Percentiles rank a stretch among this genome's conserved stretches.
These are phyloP conservation scores for Phyllotreta cruciferae DNA, from an alignment of 2,888 invertebrate genomes.

Conservation along the genomic window DNA sequence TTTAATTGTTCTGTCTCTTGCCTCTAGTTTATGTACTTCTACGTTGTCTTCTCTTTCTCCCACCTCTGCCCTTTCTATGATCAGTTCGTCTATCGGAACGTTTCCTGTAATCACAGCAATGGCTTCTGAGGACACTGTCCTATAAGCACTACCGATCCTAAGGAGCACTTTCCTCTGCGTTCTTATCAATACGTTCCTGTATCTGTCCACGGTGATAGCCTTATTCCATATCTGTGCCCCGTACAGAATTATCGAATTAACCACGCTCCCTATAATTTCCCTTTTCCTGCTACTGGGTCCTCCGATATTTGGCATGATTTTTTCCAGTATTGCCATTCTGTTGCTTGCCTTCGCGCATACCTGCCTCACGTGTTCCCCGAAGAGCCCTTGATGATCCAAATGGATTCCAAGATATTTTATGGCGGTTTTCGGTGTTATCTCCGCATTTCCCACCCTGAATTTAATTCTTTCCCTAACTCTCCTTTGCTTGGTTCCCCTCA, in stretches of 20 bases:
- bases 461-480: not conserved
- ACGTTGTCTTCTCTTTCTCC: too few relatives aligned
- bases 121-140: conserved; percentile 16
- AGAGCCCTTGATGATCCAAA: not conserved
- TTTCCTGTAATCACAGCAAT: conserved; percentile 2
- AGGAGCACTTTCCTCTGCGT: conserved; percentile 8
- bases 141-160: conserved; percentile 12
- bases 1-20: too few relatives aligned
- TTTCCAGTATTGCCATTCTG: not conserved
- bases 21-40: too few relatives aligned
- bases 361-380: not conserved
- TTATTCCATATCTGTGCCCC: conserved; percentile 15
- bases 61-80: too few relatives aligned
- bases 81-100: too few relatives aligned
- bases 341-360: not conserved
- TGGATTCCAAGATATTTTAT: not conserved
- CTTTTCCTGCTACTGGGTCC: conserved; percentile 12
- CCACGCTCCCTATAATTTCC: conserved; percentile 1
- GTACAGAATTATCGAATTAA: conserved; percentile 11
- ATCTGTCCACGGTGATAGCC: not conserved
- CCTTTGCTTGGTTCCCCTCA: not conserved
- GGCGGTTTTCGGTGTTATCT: not conserved
- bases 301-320: conserved; percentile 14
- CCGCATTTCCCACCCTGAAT: not conserved
- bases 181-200: not conserved